These are phyloP conservation scores for Hemicentrotus pulcherrimus DNA, from an alignment of 35 echinoderm and acorn worm species.

Conservation along the genomic window DNA sequence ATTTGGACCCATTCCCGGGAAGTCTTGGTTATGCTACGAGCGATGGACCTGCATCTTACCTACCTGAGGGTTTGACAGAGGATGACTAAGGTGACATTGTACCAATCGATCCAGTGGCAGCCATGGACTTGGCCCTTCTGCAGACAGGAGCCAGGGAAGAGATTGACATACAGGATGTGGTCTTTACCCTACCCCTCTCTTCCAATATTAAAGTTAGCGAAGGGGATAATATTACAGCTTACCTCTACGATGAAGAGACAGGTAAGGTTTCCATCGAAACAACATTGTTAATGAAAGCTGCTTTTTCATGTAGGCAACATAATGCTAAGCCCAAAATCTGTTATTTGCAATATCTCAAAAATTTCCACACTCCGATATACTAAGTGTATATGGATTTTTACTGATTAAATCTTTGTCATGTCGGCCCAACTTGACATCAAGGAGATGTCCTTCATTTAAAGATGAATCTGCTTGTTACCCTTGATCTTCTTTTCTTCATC, in stretches of 20 bases:
- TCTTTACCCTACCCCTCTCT: conserved; percentile 5
- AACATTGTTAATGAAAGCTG: no score
- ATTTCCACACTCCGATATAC: no score
- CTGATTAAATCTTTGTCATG: no score
- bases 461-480: no score
- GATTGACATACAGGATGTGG: not conserved
- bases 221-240: not conserved
- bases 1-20: not conserved
- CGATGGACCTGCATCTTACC: conserved; percentile 14
- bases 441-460: no score
- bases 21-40: conserved; percentile 10
- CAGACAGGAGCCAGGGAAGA: not conserved
- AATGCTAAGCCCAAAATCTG: no score
- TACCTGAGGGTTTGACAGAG: not conserved
- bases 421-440: no score
- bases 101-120: not conserved
- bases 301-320: no score
- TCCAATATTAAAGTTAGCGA: not conserved
- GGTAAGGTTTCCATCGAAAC: not conserved
- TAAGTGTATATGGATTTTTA: no score
- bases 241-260: not conserved
- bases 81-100: not conserved
- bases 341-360: no score
- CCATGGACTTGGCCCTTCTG: not conserved
- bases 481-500: no score